Evolutionary conservation across 2,888 invertebrate genomes (phyloP), one percentile per base, ranked within the genome.

Genomic region (Aphidius colemani): DNA sequence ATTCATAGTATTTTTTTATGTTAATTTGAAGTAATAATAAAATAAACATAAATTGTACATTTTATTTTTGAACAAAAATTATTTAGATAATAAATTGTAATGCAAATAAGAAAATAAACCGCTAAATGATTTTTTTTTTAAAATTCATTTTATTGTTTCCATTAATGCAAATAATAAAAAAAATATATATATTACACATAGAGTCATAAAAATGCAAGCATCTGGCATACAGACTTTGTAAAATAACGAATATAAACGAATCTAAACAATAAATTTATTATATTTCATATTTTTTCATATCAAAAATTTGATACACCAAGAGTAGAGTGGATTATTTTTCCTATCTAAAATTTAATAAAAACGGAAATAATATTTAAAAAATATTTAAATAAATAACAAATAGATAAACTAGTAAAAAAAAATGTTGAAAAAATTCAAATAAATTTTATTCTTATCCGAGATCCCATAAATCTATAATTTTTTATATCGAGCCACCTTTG

Each of bases 381-480:
- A 18, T 18, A 18, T 18, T 18, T 44, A 57, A 49, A 13, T 45
- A 55, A 56, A 56, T 57, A 50, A 50, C 46, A 49, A 55, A 41
- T 60, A 59, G 40, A 59, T 18, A 58, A 55, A 62, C 59, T 55
- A 59, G 57, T n/a, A 65, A 59, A 59, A 45, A 49, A 50, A 44
- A 62, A 59, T 18, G 13, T 18, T 2, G 67, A 46, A 57, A 53
- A 61, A 56, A 64, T 72, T 68, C 71, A 74, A 70, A 76, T 76
- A 76, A 76, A 76, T 76, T 18, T 71, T 59, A 57, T 53, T 50
- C 65, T 72, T 75, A 75, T 76, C 75, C 60, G 13, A 53, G 46
- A 9, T 43, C 53, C 66, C 73, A 74, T 76, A 76, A 76, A 76
- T 76, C 64, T 68, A 18, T 55, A 4, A 30, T 30, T 30, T 30